phyloP scores from a whole-genome alignment of 1,140 invertebrate genomes.

The Tetramorium simillimum region DNA sequence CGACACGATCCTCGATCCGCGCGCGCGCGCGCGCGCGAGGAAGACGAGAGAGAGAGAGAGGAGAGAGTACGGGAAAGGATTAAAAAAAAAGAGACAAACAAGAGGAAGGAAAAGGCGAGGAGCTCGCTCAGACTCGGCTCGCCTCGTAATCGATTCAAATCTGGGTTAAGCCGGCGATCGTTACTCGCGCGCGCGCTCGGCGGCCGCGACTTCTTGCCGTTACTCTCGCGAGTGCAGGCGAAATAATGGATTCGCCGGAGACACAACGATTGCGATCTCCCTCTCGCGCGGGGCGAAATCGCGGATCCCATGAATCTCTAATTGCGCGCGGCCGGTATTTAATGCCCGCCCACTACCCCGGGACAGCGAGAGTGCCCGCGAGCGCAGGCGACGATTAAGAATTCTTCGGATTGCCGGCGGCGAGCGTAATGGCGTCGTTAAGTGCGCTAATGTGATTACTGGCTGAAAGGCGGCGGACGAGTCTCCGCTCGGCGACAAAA shows the following conservation, averaged over 20 bases:
- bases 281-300: not conserved
- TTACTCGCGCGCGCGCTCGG: not conserved
- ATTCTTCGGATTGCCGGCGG: conserved; percentile 64
- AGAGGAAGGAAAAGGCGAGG: not conserved
- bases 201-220: not conserved
- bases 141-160: conserved; percentile 42
- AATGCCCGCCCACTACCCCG: conserved; percentile 49
- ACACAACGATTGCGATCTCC: conserved; percentile 53
- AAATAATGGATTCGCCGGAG: conserved; percentile 27
- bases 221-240: not conserved
- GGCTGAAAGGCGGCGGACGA: conserved; percentile 69
- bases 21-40: too few species aligned
- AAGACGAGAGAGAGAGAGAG: not conserved
- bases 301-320: conserved; percentile 69
- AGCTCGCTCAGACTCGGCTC: conserved; percentile 36
- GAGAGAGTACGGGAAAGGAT: not conserved
- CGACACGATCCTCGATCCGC: not conserved
- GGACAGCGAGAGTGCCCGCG: conserved; percentile 33
- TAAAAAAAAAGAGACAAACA: not conserved
- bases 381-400: conserved; percentile 67
- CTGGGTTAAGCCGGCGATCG: conserved; percentile 25
- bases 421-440: conserved; percentile 72
- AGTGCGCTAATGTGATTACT: conserved; percentile 74
- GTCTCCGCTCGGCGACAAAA: conserved; percentile 59
- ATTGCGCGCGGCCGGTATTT: conserved; percentile 65